phyloP scores from a whole-genome alignment of 2,113 vertebrate species.

The Stegostoma tigrinum region DNA sequence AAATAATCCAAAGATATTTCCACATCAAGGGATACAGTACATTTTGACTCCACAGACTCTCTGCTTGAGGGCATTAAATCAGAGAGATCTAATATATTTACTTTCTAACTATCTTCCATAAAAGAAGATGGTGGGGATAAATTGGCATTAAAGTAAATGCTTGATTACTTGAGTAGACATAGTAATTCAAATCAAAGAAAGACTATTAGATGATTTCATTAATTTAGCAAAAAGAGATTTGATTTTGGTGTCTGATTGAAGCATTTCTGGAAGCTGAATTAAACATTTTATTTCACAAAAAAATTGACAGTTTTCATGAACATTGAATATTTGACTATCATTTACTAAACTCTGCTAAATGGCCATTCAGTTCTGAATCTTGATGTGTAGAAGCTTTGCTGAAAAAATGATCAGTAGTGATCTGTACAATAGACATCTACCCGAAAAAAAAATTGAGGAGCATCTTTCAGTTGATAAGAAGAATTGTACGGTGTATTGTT shows the following conservation, averaged over 20 bases:
- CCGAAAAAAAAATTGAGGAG: not conserved
- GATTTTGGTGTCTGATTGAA: not conserved
- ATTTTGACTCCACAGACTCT: not conserved
- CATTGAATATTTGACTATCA: not conserved
- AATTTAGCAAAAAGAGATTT: not conserved
- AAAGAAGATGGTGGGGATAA: not conserved
- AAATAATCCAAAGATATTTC: not conserved
- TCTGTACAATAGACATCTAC: not conserved
- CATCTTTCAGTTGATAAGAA: not conserved
- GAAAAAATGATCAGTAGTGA: not conserved
- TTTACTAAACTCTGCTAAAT: not conserved
- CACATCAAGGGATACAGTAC: not conserved
- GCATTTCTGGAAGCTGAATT: not conserved
- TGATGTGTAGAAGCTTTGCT: not conserved
- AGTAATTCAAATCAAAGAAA: not conserved
- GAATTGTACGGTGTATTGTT: not conserved
- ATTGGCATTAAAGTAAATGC: not conserved
- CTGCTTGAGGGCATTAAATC: not conserved
- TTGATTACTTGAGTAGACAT: not conserved
- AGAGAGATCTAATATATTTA: not conserved
- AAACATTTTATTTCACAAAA: not conserved
- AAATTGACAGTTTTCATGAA: not conserved
- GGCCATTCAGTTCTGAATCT: not conserved
- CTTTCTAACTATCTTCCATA: not conserved
- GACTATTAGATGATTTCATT: not conserved